Conservation (phyloP, 2,113 vertebrate species). For the Chloebia gouldiae region DNA sequence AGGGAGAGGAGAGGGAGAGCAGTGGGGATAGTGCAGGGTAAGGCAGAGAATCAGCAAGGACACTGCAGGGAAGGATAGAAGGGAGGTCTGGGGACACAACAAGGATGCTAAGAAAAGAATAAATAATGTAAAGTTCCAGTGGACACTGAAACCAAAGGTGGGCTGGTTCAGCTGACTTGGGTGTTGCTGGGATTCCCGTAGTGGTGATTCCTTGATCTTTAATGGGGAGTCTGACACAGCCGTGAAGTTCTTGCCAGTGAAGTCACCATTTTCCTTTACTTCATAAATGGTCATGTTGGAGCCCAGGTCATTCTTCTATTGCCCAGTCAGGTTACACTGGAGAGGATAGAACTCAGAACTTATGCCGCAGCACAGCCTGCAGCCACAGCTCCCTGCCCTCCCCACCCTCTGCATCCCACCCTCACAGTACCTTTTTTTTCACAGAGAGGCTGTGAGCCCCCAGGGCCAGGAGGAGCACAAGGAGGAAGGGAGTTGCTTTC, state of each 20-base stretch:
- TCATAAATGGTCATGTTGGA: not conserved
- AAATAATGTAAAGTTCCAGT: not conserved
- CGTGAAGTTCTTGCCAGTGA: fast-evolving
- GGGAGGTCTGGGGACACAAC: not conserved
- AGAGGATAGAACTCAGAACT: not conserved
- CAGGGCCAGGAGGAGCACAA: not conserved
- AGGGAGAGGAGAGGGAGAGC: not conserved
- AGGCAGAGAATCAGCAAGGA: not conserved
- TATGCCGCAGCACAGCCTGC: not conserved
- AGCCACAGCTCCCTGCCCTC: not conserved
- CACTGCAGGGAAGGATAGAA: not conserved
- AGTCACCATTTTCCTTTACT: not conserved
- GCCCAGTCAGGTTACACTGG: not conserved
- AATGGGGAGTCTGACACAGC: not conserved
- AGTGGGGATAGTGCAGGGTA: fast-evolving
- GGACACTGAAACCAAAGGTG: not conserved
- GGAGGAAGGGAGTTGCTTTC: too few relatives aligned
- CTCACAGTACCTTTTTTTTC: not conserved
- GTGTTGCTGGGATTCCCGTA: not conserved
- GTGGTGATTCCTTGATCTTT: not conserved
- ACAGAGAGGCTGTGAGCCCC: not conserved
- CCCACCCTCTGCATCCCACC: not conserved
- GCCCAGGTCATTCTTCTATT: not conserved
- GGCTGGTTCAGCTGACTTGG: fast-evolving
- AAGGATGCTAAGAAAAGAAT: not conserved